Conservation (phyloP, 1,140 invertebrate genomes). For the Drosophila chauvacae region DNA sequence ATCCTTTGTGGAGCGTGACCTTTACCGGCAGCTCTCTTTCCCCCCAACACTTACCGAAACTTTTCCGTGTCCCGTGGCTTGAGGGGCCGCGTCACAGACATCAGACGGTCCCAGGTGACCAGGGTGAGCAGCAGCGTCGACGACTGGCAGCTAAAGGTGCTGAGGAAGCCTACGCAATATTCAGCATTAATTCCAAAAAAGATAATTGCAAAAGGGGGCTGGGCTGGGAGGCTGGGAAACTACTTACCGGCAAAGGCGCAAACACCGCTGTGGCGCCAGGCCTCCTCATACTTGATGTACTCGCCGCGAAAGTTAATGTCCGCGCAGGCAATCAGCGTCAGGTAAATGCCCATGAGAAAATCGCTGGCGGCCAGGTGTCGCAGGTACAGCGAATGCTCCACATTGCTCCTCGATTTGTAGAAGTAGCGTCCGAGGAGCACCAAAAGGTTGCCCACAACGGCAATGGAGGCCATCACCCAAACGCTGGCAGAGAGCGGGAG, state of each 20-base stretch:
- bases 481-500: constrained; percentile 83
- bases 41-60: constrained; percentile 49
- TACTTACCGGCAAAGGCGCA: constrained; percentile 86
- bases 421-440: constrained; percentile 87
- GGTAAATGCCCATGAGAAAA: constrained; percentile 89
- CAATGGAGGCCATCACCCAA: constrained; percentile 88
- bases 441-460: constrained; percentile 87
- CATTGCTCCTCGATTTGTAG: constrained; percentile 84
- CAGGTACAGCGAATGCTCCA: constrained; percentile 87
- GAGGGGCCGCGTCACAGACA: constrained; percentile 87
- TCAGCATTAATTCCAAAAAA: constrained; percentile 13
- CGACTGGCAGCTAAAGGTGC: constrained; percentile 88
- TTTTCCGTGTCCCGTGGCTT: constrained; percentile 77
- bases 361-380: constrained; percentile 89
- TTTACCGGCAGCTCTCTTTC: not conserved
- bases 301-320: constrained; percentile 87
- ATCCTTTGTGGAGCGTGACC: constrained; percentile 9
- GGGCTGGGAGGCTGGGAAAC: not conserved
- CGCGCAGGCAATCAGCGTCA: constrained; percentile 88
- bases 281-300: constrained; percentile 87
- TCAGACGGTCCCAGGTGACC: constrained; percentile 88
- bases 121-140: constrained; percentile 88
- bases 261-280: constrained; percentile 86
- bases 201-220: constrained; percentile 10
- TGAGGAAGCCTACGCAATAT: constrained; percentile 86